phyloP scores from a whole-genome alignment of 2,797 vertebrate species.

The Xiphorhynchus erythropygius region DNA sequence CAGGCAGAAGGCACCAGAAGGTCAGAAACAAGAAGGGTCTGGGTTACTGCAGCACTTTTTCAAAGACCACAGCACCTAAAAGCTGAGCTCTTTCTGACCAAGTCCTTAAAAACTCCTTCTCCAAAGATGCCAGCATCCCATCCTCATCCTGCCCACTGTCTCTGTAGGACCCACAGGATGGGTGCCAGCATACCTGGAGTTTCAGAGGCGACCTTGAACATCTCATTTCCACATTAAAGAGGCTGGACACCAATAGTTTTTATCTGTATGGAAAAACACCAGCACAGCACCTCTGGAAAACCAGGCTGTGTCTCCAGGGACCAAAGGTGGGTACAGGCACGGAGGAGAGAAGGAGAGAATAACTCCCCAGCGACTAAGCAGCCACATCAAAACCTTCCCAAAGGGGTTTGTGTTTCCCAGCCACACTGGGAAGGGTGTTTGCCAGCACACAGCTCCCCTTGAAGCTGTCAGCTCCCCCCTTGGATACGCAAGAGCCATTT shows the following conservation, averaged over 20 bases:
- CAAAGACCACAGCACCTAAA: neutral
- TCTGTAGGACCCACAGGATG: neutral
- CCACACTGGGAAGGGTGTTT: neutral
- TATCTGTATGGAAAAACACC: neutral
- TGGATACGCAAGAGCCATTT: neutral
- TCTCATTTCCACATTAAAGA: neutral
- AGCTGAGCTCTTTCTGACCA: neutral
- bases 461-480: neutral
- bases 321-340: neutral
- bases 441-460: neutral
- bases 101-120: neutral
- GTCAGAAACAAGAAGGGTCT: neutral
- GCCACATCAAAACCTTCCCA: neutral
- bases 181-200: neutral
- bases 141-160: rapidly evolving
- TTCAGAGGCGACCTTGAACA: neutral
- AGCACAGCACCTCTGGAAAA: neutral
- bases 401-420: neutral
- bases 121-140: neutral
- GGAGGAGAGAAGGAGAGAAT: neutral
- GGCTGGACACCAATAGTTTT: neutral
- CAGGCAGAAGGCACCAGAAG: neutral
- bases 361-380: neutral
- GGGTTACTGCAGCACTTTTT: neutral
- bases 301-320: neutral